Evolutionary conservation across 2,113 vertebrate genomes (phyloP), one percentile per base, ranked within the genome.

Genomic region (Hemicordylus capensis): DNA sequence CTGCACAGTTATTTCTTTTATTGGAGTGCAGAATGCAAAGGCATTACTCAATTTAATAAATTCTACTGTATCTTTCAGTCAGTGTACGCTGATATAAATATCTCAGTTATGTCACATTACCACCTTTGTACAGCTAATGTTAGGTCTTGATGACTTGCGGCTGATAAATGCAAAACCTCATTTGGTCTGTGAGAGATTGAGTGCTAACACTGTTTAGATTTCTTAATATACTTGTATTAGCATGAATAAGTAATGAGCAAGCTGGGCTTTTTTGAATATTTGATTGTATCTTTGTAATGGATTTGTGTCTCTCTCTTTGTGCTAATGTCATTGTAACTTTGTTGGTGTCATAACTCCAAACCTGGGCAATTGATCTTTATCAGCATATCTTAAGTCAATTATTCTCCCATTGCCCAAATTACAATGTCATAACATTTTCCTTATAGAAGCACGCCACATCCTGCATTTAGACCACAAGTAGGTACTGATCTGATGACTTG

Each of bases 161-260:
- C 96, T 98, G 98, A 99, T 98, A 97, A 98, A 99, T 98, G 97
- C 95, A 94, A 95, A 94, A 96, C 94, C 96, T 98, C 97, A 98
- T 98, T 98, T 97, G 96, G 96, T 96, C 93, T 97, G 97, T 98
- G 98, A 98, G 96, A 98, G 98, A 99, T 98, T 97, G 98, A 98
- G 97, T 89, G 90, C 97, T 96, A 97, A 98, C 97, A 96, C 97
- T 97, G 97, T 97, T 98, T 98, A 98, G 97, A 97, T 98, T 98
- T 98, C 98, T 98, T 98, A 98, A 98, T 99, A 98, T 98, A 98
- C 98, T 98, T 97, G 96, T 98, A 98, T 99, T 98, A 98, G 97
- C 97, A 98, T 98, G 97, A 98, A 98, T 99, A 99, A 99, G 97
- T 98, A 98, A 99, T 97, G 96, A 98, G 96, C 87, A 91, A 96